A percentile compares a stretch with the other conserved stretches of the same genome.
Evolutionary conservation across 2,888 invertebrate species (phyloP).

Genomic region (Deilephila elpenor): DNA sequence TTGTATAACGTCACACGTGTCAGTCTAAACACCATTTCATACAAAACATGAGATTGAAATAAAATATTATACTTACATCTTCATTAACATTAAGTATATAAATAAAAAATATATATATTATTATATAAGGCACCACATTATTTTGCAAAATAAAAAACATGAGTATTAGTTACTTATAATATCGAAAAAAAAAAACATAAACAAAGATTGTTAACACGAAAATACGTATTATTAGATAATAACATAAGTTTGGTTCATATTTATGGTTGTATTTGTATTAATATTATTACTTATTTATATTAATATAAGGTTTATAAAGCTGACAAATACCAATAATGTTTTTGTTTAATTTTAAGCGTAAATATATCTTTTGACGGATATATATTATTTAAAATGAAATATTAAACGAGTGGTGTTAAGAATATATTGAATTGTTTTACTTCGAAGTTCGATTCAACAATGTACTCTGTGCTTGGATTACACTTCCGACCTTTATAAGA

Average conservation of each 20-base stretch:
- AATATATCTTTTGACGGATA: conserved; percentile 9
- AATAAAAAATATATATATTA: neutral
- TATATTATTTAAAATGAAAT: neutral
- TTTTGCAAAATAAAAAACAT: neutral
- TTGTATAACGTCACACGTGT: neutral
- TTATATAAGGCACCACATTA: neutral
- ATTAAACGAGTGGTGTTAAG: conserved; percentile 17
- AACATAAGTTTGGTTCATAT: neutral
- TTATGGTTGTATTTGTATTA: conserved; percentile 22
- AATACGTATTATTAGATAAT: neutral
- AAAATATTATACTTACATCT: neutral
- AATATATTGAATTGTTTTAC: neutral
- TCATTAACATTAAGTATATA: neutral
- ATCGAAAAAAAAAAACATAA: neutral
- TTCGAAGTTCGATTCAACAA: neutral
- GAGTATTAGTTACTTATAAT: neutral
- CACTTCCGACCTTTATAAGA: neutral
- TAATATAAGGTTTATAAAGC: neutral
- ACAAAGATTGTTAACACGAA: neutral
- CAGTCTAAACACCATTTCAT: neutral
- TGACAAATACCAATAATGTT: neutral
- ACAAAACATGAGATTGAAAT: neutral
- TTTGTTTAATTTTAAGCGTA: conserved; percentile 1
- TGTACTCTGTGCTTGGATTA: neutral
- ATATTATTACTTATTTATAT: neutral